Percentiles rank a stretch among this genome's conserved stretches.
Conservation (phyloP, 2,888 invertebrate genomes). For the Ochlodes sylvanus region DNA sequence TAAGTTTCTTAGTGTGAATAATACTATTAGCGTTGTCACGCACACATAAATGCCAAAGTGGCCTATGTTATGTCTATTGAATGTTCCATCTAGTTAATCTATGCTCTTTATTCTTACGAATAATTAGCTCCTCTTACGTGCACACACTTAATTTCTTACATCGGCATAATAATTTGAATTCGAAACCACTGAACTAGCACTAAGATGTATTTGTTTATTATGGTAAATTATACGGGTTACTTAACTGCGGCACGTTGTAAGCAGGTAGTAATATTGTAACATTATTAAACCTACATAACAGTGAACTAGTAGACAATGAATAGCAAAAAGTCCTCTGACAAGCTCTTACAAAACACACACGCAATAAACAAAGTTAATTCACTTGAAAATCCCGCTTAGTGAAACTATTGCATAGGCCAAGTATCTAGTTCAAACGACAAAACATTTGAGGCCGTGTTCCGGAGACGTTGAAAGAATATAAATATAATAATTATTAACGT, state of each 20-base stretch:
- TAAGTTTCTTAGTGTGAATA: no score
- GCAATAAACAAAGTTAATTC: conserved; percentile 19
- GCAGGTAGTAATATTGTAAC: conserved; percentile 22
- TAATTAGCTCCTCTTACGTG: no score
- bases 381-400: conserved; percentile 10
- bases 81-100: no score
- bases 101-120: no score
- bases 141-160: no score
- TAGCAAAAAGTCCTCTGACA: conserved; percentile 30
- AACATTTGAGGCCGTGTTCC: background rate
- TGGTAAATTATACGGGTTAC: conserved; percentile 4
- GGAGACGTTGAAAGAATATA: no score
- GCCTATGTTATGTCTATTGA: no score
- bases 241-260: background rate
- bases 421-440: conserved; percentile 15
- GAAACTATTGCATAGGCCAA: conserved; percentile 17
- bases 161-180: background rate
- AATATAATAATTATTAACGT: no score
- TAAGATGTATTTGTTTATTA: conserved; percentile 1
- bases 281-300: conserved; percentile 21
- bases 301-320: conserved; percentile 10
- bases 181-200: background rate
- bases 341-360: conserved; percentile 23
- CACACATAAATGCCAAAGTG: no score
- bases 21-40: no score